A percentile compares a stretch with the other conserved stretches of the same genome.
These are phyloP conservation scores for Nephila pilipes DNA, from an alignment of 1,140 invertebrate species.

Conservation along the genomic window DNA sequence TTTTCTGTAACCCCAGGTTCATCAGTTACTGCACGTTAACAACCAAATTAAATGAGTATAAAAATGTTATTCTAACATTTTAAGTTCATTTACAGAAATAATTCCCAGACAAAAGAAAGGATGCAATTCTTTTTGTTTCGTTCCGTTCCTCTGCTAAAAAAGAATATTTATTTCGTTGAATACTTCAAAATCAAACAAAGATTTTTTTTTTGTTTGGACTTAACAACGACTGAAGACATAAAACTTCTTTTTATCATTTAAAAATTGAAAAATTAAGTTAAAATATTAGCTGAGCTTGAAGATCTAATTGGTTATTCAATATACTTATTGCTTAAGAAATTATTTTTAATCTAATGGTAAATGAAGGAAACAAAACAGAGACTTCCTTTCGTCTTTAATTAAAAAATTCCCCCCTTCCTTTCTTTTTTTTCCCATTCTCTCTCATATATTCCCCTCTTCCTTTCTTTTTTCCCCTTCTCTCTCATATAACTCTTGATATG, in stretches of 20 bases:
- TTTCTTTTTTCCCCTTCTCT: slow-evolving; percentile 2
- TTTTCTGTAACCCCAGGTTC: too few relatives aligned
- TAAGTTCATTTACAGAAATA: too few relatives aligned
- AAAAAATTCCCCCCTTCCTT: slow-evolving; percentile 41
- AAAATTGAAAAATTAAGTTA: slow-evolving; percentile 34
- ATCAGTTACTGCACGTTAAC: too few relatives aligned
- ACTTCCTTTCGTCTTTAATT: slow-evolving; percentile 56
- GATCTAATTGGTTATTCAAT: slow-evolving; percentile 70
- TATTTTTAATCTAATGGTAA: slow-evolving; percentile 66
- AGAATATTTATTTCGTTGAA: neutral
- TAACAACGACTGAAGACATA: neutral
- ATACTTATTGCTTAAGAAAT: slow-evolving; percentile 44
- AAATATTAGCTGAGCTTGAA: slow-evolving; percentile 33
- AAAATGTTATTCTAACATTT: too few relatives aligned
- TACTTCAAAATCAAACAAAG: neutral
- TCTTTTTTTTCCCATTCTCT: neutral
- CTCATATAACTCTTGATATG: slow-evolving; percentile 57
- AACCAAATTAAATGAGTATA: too few relatives aligned
- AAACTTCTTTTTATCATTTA: slow-evolving; percentile 13
- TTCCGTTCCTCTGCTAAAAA: neutral
- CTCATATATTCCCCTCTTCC: neutral
- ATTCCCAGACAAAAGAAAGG: too few relatives aligned
- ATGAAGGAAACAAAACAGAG: slow-evolving; percentile 37
- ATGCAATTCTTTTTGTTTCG: neutral
- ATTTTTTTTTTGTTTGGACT: neutral